Percentiles rank a stretch among this genome's conserved stretches.
These are phyloP conservation scores for Corythornis vintsioides DNA, from an alignment of 2,113 vertebrate genomes.

Conservation along the genomic window DNA sequence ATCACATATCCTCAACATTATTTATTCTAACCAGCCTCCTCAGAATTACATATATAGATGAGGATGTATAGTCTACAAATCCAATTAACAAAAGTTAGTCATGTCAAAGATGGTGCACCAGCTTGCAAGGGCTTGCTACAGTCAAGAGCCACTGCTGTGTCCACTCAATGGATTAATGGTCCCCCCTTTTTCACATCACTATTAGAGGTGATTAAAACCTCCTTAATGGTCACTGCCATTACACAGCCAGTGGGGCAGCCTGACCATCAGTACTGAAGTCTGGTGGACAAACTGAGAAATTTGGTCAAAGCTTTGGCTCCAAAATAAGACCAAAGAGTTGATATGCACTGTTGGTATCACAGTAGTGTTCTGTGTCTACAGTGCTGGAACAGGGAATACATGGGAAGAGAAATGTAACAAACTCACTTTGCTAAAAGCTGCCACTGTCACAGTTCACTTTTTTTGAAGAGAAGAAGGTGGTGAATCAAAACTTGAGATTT, in stretches of 20 bases:
- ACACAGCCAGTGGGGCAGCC: fast-evolving
- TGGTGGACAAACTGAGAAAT: not conserved
- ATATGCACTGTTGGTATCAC: not conserved
- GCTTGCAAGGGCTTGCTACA: not conserved
- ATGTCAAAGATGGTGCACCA: not conserved
- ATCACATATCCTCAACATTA: not conserved
- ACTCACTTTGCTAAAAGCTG: not conserved
- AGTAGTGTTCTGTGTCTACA: not conserved
- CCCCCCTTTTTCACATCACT: not conserved
- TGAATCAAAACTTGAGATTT: not conserved
- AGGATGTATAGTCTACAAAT: not conserved
- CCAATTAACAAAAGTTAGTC: not conserved
- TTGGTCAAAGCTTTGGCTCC: not conserved
- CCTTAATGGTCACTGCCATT: not conserved
- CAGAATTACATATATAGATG: not conserved
- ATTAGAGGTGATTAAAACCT: not conserved
- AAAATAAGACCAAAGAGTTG: not conserved
- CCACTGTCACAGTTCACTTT: not conserved
- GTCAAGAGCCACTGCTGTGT: not conserved
- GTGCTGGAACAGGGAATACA: not conserved
- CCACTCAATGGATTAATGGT: not conserved
- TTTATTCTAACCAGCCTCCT: not conserved
- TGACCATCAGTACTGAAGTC: not conserved
- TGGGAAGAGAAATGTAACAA: not conserved
- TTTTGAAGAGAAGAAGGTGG: not conserved